Percentiles rank a stretch among this genome's conserved stretches.
Conservation (phyloP, 2,888 invertebrate genomes). For the Linnaemya tessellans region DNA sequence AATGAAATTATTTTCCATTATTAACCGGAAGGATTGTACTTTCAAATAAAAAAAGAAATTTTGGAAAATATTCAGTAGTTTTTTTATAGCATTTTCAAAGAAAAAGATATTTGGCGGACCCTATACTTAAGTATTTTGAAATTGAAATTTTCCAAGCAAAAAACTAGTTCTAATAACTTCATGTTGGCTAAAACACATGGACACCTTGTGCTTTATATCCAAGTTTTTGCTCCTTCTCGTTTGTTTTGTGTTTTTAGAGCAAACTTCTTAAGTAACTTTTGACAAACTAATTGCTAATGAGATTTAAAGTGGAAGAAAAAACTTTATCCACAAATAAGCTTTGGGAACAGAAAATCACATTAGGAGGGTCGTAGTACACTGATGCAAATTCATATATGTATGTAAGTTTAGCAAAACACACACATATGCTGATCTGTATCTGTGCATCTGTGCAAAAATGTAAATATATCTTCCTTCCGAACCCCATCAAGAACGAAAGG, state of each 20-base stretch:
- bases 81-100: too few relatives aligned
- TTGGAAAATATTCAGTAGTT: too few relatives aligned
- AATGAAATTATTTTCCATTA: too few relatives aligned
- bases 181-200: not conserved
- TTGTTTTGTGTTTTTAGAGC: not conserved
- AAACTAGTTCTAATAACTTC: not conserved
- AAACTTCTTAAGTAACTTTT: slow-evolving; percentile 60
- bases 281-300: slow-evolving; percentile 70
- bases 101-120: too few relatives aligned
- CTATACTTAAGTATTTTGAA: too few relatives aligned
- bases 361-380: slow-evolving; percentile 23
- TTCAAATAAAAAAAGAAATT: too few relatives aligned
- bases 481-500: slow-evolving; percentile 7
- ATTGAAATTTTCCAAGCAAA: too few relatives aligned
- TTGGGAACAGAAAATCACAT: slow-evolving; percentile 25
- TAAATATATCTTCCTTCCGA: slow-evolving; percentile 34
- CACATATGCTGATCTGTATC: not conserved
- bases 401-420: slow-evolving; percentile 44
- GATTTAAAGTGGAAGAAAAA: slow-evolving; percentile 58
- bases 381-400: slow-evolving; percentile 20
- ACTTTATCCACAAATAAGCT: slow-evolving; percentile 32
- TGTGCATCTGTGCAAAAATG: not conserved
- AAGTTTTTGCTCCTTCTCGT: slow-evolving; percentile 1
- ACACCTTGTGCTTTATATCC: slow-evolving; percentile 21
- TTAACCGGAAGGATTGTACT: too few relatives aligned